Base-by-base conservation (phyloP, 2,797 vertebrate genomes). In the Cichlasoma orientale region DNA sequence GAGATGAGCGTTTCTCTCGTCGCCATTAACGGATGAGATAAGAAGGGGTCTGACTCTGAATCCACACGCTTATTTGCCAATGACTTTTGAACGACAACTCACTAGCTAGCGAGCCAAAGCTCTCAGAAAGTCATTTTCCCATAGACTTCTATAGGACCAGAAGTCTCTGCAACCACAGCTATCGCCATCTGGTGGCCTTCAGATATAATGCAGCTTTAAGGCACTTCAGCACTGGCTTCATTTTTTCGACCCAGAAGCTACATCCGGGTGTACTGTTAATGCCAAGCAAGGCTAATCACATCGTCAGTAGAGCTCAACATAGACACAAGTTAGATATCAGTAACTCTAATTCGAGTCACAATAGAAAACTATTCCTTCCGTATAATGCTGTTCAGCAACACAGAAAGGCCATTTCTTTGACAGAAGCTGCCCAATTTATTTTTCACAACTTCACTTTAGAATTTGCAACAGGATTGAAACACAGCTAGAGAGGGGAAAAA, bases 351-450 rank as follows among this genome's bases (percentile, higher is more conserved):
- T 18, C 10, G 18, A 41, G 21, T 68, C 31, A 56, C 10, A 8
- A 59, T 19, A 71, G 38, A 68, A 71, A 63, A 53, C 53, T 31
- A 10, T 21, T n/a, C 27, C 50, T 72, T 72, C 58, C 54, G 75
- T 27, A 8, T 72, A 63, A 25, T 7, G 21, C 63, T 63, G 74
- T 23, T 31, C 58, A 58, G 56, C 77, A 14, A 44, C 50, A 31
- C 12, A 38, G 27, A 72, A 36, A 50, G 23, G 16, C 78, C 16
- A 21, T 36, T 50, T 57, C 81, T 84, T 63, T 71, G 71, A 76
- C 56, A 63, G 74, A 82, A 80, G 83, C 58, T 27, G 72, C 21
- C 83, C 78, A 85, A 87, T 89, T 85, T 82, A 86, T 85, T 84
- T 86, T 73, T 84, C 76, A 75, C 75, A 83, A 82, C 68, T 86